Evolutionary conservation across 2,888 invertebrate genomes (phyloP).

Genomic region (Oasisia sp.): DNA sequence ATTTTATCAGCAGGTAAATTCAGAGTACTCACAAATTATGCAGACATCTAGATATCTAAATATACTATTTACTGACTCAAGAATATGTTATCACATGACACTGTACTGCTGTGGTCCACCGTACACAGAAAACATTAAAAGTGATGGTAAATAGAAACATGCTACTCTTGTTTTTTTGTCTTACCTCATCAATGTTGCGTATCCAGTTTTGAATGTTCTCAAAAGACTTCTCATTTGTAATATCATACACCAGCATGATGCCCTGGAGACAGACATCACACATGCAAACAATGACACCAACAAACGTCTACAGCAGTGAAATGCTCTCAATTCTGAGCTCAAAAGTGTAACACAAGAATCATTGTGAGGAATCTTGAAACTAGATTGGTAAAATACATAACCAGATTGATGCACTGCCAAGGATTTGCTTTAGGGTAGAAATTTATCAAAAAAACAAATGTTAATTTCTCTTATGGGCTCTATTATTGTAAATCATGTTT

Average conservation of each 20-base stretch:
- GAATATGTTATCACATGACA: neutral
- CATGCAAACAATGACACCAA: neutral
- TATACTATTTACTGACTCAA: neutral
- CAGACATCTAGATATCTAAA: neutral
- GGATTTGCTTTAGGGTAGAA: too few relatives aligned
- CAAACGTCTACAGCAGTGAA: neutral
- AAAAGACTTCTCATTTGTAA: constrained; percentile 98
- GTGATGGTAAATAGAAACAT: neutral
- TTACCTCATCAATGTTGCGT: constrained; percentile 91
- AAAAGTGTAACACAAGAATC: too few relatives aligned
- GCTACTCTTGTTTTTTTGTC: constrained; percentile 18
- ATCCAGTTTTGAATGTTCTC: constrained; percentile 99
- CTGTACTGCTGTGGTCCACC: neutral
- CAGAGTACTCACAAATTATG: neutral
- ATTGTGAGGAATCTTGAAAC: too few relatives aligned
- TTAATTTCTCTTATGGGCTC: too few relatives aligned
- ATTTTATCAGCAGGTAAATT: neutral
- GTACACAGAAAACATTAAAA: neutral
- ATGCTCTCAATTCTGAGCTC: neutral
- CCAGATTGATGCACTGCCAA: too few relatives aligned
- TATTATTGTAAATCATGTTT: too few relatives aligned
- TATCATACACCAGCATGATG: constrained; percentile 99
- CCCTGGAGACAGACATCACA: constrained; percentile 70
- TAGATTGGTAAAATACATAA: too few relatives aligned
- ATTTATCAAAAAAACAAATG: too few relatives aligned